Base-by-base conservation (phyloP, 2,888 invertebrate genomes). In the Perithous albicinctus region DNA sequence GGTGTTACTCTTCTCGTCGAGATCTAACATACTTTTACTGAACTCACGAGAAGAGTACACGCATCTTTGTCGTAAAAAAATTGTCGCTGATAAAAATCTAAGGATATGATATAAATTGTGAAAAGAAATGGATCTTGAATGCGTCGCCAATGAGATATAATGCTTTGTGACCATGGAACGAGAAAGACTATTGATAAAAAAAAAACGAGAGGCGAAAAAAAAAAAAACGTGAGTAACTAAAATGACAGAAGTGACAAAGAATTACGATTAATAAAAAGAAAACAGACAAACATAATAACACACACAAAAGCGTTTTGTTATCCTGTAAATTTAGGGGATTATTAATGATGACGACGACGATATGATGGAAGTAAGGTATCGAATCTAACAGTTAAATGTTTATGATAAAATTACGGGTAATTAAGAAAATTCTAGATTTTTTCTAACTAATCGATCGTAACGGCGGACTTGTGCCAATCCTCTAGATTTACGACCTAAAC, bases 361-460 rank as follows among this genome's bases (percentile, higher is more conserved):
- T 32, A 38, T 32, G 67, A 77, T 66, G 67, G 70, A 73, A 64
- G 51, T 75, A 64, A 54, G 72, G 75, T 82, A 86, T 84, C 70
- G 75, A 84, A 81, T 90, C 90, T 89, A 89, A 91, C 82, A 86
- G 89, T 89, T 90, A 89, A 90, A 91, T 91, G 89, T 91, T 92
- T 91, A 92, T 89, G 89, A 92, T 92, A 91, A 92, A 91, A 92
- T 91, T 92, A 92, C 92, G 92, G 92, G 92, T 92, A 92, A 92
- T 91, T 91, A 91, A 91, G 90, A 90, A 89, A 89, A 91, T 90
- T 92, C 87, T 91, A 92, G 90, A 92, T 89, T 92, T 92, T 92
- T 92, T 92, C 91, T 92, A 92, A 91, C 89, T 90, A 90, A 91
- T 87, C 89, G 90, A 89, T 88, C 87, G 87, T 89, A 86, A 80